Base-by-base conservation (phyloP, 2,113 vertebrate species). In the Istiophorus platypterus region DNA sequence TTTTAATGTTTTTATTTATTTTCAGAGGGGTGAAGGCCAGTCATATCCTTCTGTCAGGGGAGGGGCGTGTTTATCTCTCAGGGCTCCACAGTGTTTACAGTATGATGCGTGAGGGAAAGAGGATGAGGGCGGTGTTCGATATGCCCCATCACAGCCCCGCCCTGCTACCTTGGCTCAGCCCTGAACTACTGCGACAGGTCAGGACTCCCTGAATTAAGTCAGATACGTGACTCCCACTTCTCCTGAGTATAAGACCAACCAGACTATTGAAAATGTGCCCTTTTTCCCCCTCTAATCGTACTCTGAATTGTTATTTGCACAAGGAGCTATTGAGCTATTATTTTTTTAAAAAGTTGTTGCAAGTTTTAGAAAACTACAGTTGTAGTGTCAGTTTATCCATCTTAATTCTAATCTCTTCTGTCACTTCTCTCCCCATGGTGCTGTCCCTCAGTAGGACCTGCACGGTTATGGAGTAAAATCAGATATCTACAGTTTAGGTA, bases 401-500 rank as follows among this genome's bases (percentile, higher is more conserved):
- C 14, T 4, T 65, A 5, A 5, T 18, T 67, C 26, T 76, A 2
- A 58, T 61, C 1, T 47, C 0, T 49, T 62, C 14, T 54, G 67
- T 58, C 47, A 77, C 4, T 8, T 14, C 37, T 68, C 15, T 88
- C n/a, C 1, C 9, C 10, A 1, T 71, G 47, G 10, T 74, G 49
- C 81, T 71, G 58, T 52, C 68, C 68, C 90, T 82, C 77, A 84
- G 41, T 74, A 99, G 98, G 98, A 99, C 92, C 96, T 99, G 86
- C 96, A 96, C 85, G 98, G 98, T 39, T 99, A 99, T 76, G 98
- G 97, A 66, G 96, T 98, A 66, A 99, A 99, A 90, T 99, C 98
- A 1, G 98, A 99, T 84, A 99, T 99, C 92, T 99, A 99, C 94
- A 99, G 98, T 85, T 92, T 99, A 92, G 98, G 98, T 15, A 99